phyloP scores from a whole-genome alignment of 2,797 vertebrate genomes.

The Chloroceryle inda region DNA sequence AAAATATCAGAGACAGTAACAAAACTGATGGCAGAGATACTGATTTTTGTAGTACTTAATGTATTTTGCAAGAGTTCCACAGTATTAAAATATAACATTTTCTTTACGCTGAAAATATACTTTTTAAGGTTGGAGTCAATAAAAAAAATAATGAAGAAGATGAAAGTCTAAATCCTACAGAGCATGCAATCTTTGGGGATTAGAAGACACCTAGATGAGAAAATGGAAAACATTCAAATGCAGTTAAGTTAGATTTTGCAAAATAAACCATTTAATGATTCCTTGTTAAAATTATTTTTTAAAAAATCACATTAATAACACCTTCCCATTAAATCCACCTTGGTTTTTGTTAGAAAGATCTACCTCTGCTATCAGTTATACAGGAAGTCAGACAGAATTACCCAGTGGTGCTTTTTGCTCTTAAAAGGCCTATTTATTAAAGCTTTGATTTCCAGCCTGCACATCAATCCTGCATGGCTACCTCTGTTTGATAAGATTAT shows the following conservation, averaged over 20 bases:
- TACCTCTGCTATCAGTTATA: neutral
- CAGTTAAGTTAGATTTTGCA: neutral
- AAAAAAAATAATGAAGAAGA: neutral
- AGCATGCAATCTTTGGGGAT: neutral
- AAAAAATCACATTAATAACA: neutral
- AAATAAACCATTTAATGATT: neutral
- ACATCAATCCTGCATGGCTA: neutral
- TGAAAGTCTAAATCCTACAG: neutral
- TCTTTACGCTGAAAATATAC: neutral
- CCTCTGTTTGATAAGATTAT: conserved; percentile 8
- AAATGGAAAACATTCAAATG: neutral
- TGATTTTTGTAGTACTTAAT: neutral
- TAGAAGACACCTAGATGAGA: neutral
- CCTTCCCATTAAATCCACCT: neutral
- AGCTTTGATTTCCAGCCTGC: conserved; percentile 10
- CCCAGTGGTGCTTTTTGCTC: neutral
- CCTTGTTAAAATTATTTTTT: neutral
- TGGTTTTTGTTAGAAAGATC: neutral
- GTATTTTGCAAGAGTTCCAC: neutral
- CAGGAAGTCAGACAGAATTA: neutral
- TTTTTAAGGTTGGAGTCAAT: neutral
- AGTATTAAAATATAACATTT: neutral
- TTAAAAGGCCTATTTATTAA: conserved; percentile 27
- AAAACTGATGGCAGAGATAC: neutral
- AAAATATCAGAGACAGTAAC: neutral